Conservation (phyloP, 2,113 vertebrate genomes). For the Neogale vison region DNA sequence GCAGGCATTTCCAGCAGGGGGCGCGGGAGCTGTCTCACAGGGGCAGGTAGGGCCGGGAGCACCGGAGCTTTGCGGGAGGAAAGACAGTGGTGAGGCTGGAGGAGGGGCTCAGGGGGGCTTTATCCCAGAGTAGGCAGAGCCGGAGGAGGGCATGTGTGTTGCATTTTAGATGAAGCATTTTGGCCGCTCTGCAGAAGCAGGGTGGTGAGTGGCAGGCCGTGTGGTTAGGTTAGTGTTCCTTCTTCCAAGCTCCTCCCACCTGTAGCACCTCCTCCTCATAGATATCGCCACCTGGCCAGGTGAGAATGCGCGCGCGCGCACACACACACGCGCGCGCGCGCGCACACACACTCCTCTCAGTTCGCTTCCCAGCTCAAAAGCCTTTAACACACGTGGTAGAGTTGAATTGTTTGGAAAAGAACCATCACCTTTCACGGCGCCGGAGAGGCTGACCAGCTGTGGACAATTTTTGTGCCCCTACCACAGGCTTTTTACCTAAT, state of each 20-base stretch:
- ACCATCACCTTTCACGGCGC: neutral
- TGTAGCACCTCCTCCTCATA: neutral
- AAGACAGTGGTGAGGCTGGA: neutral
- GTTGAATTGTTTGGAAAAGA: neutral
- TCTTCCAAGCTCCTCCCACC: neutral
- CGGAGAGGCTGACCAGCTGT: neutral
- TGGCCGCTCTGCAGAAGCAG: neutral
- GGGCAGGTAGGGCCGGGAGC: neutral
- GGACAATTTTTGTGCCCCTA: no score
- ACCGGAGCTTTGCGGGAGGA: neutral
- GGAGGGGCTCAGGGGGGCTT: neutral
- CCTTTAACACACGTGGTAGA: neutral
- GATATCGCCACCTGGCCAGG: rapidly evolving
- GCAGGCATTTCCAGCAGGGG: neutral
- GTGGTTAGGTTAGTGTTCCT: neutral
- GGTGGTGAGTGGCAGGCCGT: neutral
- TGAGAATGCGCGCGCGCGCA: neutral
- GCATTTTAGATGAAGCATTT: neutral
- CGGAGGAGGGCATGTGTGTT: no score
- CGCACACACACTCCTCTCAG: neutral
- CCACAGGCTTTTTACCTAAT: neutral
- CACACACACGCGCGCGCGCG: neutral
- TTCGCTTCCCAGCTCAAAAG: neutral
- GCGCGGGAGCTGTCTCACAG: neutral
- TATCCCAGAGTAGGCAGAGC: neutral